Evolutionary conservation across 2,797 vertebrate genomes (phyloP), one percentile per base, ranked within the genome.

Genomic region (Philypnodon macrostomus): DNA sequence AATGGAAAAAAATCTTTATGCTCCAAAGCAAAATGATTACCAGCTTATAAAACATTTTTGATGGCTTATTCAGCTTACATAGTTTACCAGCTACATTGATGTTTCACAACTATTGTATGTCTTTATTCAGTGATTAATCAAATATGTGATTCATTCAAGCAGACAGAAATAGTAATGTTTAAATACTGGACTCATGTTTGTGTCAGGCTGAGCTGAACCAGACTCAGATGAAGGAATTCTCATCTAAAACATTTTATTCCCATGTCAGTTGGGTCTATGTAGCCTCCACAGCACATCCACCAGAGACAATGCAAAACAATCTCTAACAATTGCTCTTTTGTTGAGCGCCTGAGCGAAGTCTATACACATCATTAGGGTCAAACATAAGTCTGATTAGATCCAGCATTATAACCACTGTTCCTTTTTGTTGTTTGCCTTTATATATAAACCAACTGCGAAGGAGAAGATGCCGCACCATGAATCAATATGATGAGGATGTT

Each of bases 401-500:
- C 17, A 51, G 14, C 10, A 23, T 18, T 42, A 67, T 27, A 19
- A 58, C 52, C 47, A 16, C 12, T 14, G 10, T 24, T 19, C 46
- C 26, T 17, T 24, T 19, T 26, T 24, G 17, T 18, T 57, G 40
- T 11, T 23, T 23, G 5, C 7, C 21, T 14, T 60, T 33, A 18
- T 50, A 50, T 51, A 31, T 11, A 19, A 27, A 54, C 6, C 12
- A n/a, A 31, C 58, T 44, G 16, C 13, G 32, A n/a, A 33, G 12
- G 13, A 42, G 2, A 5, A 24, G 30, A 37, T 16, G 17, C 15
- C 26, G 32, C 32, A 10, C 1, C 11, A n/a, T 14, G 67, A 58
- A 70, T 65, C 58, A 68, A 49, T 57, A 62, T 53, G 50, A 67
- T 55, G 49, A 48, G 41, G 31, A 49, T 53, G 56, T 56, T 54